Evolutionary conservation across 2,888 invertebrate genomes (phyloP).

Genomic region (Diogma glabrata): DNA sequence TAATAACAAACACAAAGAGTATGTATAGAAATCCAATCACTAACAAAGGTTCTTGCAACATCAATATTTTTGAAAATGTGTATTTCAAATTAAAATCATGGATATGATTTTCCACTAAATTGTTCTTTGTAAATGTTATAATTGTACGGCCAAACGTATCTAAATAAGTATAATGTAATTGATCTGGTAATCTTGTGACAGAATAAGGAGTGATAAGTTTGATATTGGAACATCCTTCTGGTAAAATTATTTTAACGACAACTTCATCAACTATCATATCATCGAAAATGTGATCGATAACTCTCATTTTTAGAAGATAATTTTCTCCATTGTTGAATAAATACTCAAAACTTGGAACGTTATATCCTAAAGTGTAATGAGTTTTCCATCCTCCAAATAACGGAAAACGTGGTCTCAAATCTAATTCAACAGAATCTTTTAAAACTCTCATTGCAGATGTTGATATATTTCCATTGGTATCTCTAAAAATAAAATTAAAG

Average conservation of each 20-base stretch:
- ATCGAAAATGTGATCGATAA: slow-evolving; percentile 95
- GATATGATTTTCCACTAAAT: slow-evolving; percentile 93
- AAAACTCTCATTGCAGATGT: slow-evolving; percentile 84
- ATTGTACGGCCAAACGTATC: slow-evolving; percentile 91
- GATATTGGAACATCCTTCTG: slow-evolving; percentile 81
- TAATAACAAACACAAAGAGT: slow-evolving; percentile 81
- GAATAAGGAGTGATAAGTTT: slow-evolving; percentile 71
- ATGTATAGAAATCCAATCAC: slow-evolving; percentile 80
- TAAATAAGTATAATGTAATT: slow-evolving; percentile 81
- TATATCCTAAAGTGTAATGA: slow-evolving; percentile 92
- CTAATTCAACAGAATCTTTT: slow-evolving; percentile 89
- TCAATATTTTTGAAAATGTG: slow-evolving; percentile 68
- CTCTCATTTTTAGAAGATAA: slow-evolving; percentile 80
- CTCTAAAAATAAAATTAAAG: slow-evolving; percentile 35
- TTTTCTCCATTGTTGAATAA: slow-evolving; percentile 68
- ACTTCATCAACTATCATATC: slow-evolving; percentile 91
- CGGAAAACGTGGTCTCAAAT: slow-evolving; percentile 93
- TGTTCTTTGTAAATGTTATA: slow-evolving; percentile 64
- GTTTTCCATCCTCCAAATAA: slow-evolving; percentile 99
- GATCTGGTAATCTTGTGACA: slow-evolving; percentile 61
- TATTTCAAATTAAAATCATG: slow-evolving; percentile 87
- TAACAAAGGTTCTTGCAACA: slow-evolving; percentile 89
- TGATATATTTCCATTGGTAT: slow-evolving; percentile 98
- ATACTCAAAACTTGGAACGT: slow-evolving; percentile 95
- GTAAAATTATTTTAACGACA: slow-evolving; percentile 78